These are phyloP conservation scores for Melitaea athalia DNA, from an alignment of 2,888 invertebrate genomes.

Conservation along the genomic window DNA sequence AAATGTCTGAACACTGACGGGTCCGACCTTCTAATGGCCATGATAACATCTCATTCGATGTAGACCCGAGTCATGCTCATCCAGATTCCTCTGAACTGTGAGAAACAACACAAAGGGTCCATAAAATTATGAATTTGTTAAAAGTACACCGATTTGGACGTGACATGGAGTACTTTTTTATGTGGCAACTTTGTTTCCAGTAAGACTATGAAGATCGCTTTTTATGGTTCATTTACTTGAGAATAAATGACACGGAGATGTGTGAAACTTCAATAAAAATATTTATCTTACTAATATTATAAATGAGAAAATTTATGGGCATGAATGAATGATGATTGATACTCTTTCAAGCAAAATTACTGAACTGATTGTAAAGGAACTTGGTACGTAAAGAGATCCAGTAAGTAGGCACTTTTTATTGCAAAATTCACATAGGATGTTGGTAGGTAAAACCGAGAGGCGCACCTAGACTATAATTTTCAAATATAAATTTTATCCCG, in stretches of 20 bases:
- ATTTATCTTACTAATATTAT: too few relatives aligned
- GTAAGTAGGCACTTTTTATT: too few relatives aligned
- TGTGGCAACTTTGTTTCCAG: constrained; percentile 63
- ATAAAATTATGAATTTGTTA: constrained; percentile 76
- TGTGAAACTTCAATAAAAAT: too few relatives aligned
- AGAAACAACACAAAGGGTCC: constrained; percentile 78
- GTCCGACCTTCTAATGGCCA: constrained; percentile 71
- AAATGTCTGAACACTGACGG: constrained; percentile 69
- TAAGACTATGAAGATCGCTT: constrained; percentile 64
- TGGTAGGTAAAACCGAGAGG: too few relatives aligned
- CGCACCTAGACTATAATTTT: too few relatives aligned
- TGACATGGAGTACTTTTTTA: constrained; percentile 77
- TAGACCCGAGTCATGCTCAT: constrained; percentile 78
- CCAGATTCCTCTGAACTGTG: constrained; percentile 75
- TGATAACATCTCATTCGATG: constrained; percentile 76
- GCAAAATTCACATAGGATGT: too few relatives aligned
- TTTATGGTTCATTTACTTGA: constrained; percentile 77
- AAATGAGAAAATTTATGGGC: too few relatives aligned
- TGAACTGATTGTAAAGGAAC: too few relatives aligned
- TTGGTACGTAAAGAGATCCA: too few relatives aligned
- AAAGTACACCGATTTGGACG: constrained; percentile 60
- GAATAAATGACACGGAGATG: constrained; percentile 31
- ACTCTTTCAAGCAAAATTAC: too few relatives aligned
- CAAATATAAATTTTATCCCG: too few relatives aligned
- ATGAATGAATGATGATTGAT: too few relatives aligned